Percentiles rank a stretch among this genome's conserved stretches.
These are phyloP conservation scores for Zonotrichia leucophrys DNA, from an alignment of 2,113 vertebrate species.

Conservation along the genomic window DNA sequence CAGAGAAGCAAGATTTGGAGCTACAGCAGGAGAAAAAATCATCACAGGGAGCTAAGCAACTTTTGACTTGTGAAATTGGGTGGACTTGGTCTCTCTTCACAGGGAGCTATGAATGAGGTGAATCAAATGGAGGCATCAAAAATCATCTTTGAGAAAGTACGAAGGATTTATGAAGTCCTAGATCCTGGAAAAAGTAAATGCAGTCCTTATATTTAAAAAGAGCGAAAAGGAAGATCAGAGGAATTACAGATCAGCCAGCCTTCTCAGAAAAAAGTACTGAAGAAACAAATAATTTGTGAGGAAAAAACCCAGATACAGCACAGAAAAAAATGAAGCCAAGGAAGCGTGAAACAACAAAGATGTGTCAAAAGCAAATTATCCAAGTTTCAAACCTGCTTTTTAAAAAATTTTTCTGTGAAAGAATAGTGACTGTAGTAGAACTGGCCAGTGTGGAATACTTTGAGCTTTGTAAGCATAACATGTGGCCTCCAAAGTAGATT, in stretches of 20 bases:
- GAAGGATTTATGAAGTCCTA: neutral
- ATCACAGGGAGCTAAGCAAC: neutral
- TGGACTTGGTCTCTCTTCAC: neutral
- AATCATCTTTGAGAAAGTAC: neutral
- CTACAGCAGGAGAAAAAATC: neutral
- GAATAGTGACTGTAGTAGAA: neutral
- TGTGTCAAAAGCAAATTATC: neutral
- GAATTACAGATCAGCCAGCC: neutral
- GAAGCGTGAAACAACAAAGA: neutral
- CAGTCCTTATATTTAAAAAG: neutral
- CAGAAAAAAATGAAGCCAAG: neutral
- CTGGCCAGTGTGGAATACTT: neutral
- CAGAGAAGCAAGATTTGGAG: neutral
- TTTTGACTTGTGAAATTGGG: neutral
- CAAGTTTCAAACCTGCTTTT: neutral
- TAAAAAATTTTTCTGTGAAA: neutral
- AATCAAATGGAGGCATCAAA: neutral
- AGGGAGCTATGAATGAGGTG: neutral
- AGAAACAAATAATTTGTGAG: neutral
- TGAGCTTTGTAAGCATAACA: neutral
- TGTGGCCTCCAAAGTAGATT: neutral
- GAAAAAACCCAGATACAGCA: neutral
- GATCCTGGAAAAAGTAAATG: neutral
- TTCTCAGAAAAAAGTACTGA: neutral
- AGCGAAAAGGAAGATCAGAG: neutral